A percentile compares a stretch with the other conserved stretches of the same genome.
Evolutionary conservation across 2,797 vertebrate species (phyloP).

Genomic region (Notolabrus celidotus): DNA sequence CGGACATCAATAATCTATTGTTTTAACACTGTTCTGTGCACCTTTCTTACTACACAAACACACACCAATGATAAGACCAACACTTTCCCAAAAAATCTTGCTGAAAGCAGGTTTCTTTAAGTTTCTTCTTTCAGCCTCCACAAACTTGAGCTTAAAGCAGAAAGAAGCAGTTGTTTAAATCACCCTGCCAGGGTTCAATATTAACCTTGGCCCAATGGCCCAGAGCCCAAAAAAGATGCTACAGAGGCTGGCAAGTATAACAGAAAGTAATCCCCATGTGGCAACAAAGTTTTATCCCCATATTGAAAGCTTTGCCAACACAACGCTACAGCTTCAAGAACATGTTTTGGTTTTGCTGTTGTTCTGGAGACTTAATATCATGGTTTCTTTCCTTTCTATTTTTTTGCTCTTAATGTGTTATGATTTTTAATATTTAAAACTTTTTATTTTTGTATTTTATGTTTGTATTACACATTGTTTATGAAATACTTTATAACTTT

Average conservation of each 20-base stretch:
- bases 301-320: background rate
- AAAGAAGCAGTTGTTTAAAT: conserved; percentile 1
- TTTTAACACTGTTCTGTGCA: background rate
- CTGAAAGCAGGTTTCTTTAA: background rate
- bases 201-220: background rate
- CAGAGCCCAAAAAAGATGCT: background rate
- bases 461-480: too few species aligned
- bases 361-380: too few species aligned
- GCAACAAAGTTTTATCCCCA: background rate
- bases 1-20: background rate
- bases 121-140: background rate
- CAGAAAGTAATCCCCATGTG: background rate
- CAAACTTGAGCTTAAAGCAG: background rate
- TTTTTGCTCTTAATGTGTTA: too few species aligned
- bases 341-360: too few species aligned
- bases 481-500: too few species aligned
- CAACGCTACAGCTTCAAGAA: background rate
- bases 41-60: background rate
- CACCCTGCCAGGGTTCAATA: background rate
- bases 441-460: too few species aligned
- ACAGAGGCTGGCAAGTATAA: background rate
- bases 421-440: too few species aligned
- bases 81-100: background rate
- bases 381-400: too few species aligned
- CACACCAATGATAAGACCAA: background rate